Evolutionary conservation across 2,113 vertebrate genomes (phyloP).

Genomic region (Okapia johnstoni): DNA sequence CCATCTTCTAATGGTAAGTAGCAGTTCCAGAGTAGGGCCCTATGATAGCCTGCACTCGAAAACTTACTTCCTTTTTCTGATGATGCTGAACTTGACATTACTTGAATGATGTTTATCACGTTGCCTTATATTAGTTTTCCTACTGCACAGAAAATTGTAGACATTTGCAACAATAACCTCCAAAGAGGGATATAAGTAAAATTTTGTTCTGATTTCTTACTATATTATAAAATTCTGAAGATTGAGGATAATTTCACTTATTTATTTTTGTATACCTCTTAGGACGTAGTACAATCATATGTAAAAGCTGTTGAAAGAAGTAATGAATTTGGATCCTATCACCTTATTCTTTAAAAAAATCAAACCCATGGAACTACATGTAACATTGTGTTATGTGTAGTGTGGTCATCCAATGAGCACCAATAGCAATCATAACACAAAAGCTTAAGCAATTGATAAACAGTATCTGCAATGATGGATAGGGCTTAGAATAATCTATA

Average conservation of each 20-base stretch:
- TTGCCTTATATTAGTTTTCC: neutral
- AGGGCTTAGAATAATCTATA: neutral
- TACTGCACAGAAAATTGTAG: neutral
- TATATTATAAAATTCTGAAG: neutral
- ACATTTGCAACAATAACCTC: neutral
- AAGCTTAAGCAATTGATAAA: neutral
- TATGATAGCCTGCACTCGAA: neutral
- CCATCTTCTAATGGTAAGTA: neutral
- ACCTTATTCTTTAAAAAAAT: neutral
- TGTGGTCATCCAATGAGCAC: neutral
- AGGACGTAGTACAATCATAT: neutral
- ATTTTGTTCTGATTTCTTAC: neutral
- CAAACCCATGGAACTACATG: neutral
- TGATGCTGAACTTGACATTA: neutral
- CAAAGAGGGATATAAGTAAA: too few relatives aligned
- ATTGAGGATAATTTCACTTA: neutral
- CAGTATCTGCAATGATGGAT: neutral
- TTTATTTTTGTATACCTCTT: neutral
- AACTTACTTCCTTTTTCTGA: neutral
- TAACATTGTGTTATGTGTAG: neutral
- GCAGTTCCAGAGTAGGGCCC: neutral
- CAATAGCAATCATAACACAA: neutral
- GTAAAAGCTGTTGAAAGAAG: neutral
- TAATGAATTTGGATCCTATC: neutral
- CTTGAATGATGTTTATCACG: neutral